A percentile compares a stretch with the other conserved stretches of the same genome.
Evolutionary conservation across 2,113 vertebrate genomes (phyloP).

Genomic region (Strix aluco): DNA sequence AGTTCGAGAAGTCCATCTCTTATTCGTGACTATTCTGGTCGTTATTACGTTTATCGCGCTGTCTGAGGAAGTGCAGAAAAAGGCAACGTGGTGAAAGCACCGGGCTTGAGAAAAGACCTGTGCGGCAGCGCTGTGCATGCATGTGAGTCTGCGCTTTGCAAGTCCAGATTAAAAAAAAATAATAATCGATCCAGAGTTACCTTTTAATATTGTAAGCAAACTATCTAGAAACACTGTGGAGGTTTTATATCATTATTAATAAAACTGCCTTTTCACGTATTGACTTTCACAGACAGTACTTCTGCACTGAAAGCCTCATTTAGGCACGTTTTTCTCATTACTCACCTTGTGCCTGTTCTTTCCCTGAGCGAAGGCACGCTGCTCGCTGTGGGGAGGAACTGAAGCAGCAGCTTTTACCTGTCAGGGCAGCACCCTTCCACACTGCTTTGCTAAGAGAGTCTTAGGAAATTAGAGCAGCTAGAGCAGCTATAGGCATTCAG

Average conservation of each 20-base stretch:
- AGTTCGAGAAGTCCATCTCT: background rate
- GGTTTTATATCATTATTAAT: background rate
- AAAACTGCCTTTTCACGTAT: background rate
- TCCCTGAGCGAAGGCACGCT: background rate
- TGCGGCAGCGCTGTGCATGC: accelerated
- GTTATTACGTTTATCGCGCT: accelerated
- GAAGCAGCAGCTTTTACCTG: background rate
- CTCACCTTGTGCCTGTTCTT: background rate
- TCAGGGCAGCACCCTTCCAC: background rate
- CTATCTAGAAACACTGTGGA: background rate
- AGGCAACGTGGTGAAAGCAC: accelerated
- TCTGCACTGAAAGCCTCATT: background rate
- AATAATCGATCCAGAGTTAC: background rate
- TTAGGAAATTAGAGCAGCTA: background rate
- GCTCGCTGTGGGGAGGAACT: background rate
- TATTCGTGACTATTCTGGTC: accelerated
- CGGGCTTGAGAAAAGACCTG: background rate
- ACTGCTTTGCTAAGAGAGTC: background rate
- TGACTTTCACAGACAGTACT: background rate
- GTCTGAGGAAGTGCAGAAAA: background rate
- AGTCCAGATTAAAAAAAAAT: background rate
- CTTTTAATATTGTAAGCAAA: background rate
- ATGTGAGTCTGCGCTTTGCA: accelerated
- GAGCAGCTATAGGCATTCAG: background rate
- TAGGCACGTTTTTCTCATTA: accelerated